phyloP scores from a whole-genome alignment of 2,888 invertebrate species.

The Podabrus alpinus region DNA sequence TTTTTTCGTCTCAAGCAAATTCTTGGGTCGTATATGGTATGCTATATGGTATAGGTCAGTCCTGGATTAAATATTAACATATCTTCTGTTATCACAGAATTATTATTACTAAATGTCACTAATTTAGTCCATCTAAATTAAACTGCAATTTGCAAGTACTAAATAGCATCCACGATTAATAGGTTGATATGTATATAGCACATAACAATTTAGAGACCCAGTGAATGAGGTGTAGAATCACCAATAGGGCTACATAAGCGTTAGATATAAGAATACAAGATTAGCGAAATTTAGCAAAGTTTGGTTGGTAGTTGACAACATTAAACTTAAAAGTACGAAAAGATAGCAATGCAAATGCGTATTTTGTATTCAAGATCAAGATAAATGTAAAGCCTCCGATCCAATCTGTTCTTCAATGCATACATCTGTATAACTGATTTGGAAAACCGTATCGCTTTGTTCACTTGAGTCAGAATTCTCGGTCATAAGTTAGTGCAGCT shows the following conservation, averaged over 20 bases:
- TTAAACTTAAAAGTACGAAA: slow-evolving; percentile 9
- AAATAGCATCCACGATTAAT: background rate
- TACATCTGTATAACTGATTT: slow-evolving; percentile 40
- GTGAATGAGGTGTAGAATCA: background rate
- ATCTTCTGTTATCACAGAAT: background rate
- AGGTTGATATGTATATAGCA: background rate
- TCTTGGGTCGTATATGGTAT: background rate
- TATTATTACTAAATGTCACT: background rate
- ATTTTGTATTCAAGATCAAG: slow-evolving; percentile 32
- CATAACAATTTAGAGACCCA: background rate
- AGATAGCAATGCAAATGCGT: slow-evolving; percentile 23
- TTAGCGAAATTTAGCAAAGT: background rate
- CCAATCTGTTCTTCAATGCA: slow-evolving; percentile 39
- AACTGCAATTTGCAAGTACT: background rate
- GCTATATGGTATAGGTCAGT: too few relatives aligned
- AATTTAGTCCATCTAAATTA: background rate
- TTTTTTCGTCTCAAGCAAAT: background rate
- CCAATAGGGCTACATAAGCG: background rate
- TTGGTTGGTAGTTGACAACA: slow-evolving; percentile 7
- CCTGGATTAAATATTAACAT: too few relatives aligned
- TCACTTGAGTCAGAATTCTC: slow-evolving; percentile 34
- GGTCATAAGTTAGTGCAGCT: slow-evolving; percentile 34
- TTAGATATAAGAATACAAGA: background rate
- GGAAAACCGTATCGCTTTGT: slow-evolving; percentile 35
- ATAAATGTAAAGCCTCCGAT: slow-evolving; percentile 39